These are phyloP conservation scores for Tetraneura akinire DNA, from an alignment of 1,140 invertebrate genomes.

Conservation along the genomic window DNA sequence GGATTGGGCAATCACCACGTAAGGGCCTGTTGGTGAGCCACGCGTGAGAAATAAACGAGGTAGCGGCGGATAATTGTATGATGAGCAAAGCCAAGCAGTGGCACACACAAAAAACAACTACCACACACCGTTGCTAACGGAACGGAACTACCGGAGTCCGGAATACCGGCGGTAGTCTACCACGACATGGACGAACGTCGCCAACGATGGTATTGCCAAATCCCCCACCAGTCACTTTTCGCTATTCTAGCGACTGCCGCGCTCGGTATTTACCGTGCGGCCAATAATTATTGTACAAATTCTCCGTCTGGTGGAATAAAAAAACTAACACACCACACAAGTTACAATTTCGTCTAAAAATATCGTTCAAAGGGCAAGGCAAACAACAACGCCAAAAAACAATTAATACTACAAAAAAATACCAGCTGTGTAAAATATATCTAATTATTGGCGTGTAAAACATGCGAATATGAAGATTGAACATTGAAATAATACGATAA, in stretches of 20 bases:
- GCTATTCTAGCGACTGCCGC: background rate
- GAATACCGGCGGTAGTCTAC: background rate
- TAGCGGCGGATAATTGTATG: conserved; percentile 7
- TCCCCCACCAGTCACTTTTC: background rate
- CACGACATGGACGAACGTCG: background rate
- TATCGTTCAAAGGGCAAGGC: conserved; percentile 44
- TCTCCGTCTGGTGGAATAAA: background rate
- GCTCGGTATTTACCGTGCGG: conserved; percentile 32
- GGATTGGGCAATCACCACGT: background rate
- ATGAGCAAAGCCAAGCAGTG: conserved; percentile 3
- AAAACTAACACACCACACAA: background rate
- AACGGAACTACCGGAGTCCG: conserved; percentile 43
- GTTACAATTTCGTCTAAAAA: conserved; percentile 27
- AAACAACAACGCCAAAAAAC: conserved; percentile 12
- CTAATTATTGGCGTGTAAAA: conserved; percentile 34
- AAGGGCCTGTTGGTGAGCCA: background rate
- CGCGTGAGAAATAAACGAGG: background rate
- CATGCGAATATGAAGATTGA: too few relatives aligned
- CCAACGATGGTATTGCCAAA: background rate
- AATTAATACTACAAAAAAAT: background rate
- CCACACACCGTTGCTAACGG: conserved; percentile 24
- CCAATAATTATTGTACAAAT: conserved; percentile 22
- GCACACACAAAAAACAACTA: background rate
- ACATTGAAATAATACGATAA: too few relatives aligned
- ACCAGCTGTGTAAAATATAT: background rate